Conservation (phyloP, 2,113 vertebrate genomes). For the Oryzias curvinotus region DNA sequence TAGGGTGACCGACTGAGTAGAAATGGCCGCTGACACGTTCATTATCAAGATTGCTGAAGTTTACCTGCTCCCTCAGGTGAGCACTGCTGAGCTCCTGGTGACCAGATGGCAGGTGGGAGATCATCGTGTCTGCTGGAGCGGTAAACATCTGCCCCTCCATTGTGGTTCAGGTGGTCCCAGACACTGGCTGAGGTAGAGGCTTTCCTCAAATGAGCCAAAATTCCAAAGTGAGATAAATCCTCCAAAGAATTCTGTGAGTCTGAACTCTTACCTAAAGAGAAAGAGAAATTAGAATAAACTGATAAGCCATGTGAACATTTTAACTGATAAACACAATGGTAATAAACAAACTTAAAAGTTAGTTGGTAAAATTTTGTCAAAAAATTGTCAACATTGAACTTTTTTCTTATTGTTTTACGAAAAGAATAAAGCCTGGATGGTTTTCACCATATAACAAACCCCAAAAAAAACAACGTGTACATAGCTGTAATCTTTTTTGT, state of each 20-base stretch:
- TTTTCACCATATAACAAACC: too few relatives aligned
- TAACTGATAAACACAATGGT: too few relatives aligned
- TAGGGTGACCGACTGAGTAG: not conserved
- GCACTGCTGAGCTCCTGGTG: slow-evolving; percentile 64
- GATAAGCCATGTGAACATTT: too few relatives aligned
- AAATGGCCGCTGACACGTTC: not conserved
- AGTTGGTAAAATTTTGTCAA: too few relatives aligned
- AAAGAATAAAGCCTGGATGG: too few relatives aligned
- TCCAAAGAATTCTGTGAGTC: slow-evolving; percentile 66
- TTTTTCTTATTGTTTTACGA: too few relatives aligned
- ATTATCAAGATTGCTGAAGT: not conserved
- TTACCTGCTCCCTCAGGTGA: slow-evolving; percentile 72
- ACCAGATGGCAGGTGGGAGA: slow-evolving; percentile 70
- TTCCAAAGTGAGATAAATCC: slow-evolving; percentile 68
- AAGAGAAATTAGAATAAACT: not conserved
- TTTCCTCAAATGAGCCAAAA: slow-evolving; percentile 71
- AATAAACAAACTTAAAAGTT: too few relatives aligned
- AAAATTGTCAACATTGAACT: too few relatives aligned
- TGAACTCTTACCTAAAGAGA: slow-evolving; percentile 59
- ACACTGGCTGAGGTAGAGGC: slow-evolving; percentile 51
- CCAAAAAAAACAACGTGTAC: too few relatives aligned
- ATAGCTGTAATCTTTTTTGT: too few relatives aligned
- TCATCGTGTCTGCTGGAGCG: slow-evolving; percentile 51
- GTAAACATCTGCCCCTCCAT: slow-evolving; percentile 47
- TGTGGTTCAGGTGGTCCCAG: slow-evolving; percentile 54